These are phyloP conservation scores for Calidris pygmaea DNA, from an alignment of 2,113 vertebrate genomes.

Conservation along the genomic window DNA sequence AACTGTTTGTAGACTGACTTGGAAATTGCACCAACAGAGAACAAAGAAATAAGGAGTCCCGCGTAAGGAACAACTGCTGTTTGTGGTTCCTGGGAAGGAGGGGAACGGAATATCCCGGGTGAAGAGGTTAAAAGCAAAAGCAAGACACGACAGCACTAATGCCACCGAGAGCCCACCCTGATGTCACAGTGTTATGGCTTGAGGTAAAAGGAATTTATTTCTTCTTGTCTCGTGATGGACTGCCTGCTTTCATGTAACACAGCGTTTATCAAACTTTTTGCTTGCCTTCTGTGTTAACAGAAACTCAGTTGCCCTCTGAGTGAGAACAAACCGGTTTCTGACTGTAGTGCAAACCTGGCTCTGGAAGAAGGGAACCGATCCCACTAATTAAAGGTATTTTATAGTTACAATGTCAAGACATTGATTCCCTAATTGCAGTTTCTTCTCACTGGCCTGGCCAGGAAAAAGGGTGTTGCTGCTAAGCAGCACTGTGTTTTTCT, in stretches of 20 bases:
- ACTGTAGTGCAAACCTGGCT: not conserved
- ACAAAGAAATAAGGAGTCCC: conserved; percentile 75
- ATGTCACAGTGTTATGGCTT: not conserved
- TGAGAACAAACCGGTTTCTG: not conserved
- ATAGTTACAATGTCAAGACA: not conserved
- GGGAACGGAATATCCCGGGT: not conserved
- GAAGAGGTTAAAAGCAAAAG: not conserved
- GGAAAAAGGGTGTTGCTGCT: not conserved
- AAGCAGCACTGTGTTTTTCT: not conserved
- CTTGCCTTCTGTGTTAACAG: not conserved
- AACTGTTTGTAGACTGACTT: conserved; percentile 78
- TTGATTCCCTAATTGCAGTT: not conserved
- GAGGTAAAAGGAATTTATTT: not conserved
- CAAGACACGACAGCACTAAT: rapidly evolving
- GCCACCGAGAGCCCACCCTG: not conserved
- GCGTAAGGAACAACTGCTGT: not conserved
- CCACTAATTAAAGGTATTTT: not conserved
- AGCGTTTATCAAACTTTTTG: not conserved
- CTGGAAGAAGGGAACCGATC: not conserved
- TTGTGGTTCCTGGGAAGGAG: not conserved
- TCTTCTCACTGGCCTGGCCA: not conserved
- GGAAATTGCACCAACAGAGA: conserved; percentile 83
- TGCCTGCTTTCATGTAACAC: not conserved
- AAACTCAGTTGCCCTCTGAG: not conserved
- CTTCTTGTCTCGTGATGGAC: not conserved